phyloP scores from a whole-genome alignment of 1,140 invertebrate species.

The Helicoverpa armigera region DNA sequence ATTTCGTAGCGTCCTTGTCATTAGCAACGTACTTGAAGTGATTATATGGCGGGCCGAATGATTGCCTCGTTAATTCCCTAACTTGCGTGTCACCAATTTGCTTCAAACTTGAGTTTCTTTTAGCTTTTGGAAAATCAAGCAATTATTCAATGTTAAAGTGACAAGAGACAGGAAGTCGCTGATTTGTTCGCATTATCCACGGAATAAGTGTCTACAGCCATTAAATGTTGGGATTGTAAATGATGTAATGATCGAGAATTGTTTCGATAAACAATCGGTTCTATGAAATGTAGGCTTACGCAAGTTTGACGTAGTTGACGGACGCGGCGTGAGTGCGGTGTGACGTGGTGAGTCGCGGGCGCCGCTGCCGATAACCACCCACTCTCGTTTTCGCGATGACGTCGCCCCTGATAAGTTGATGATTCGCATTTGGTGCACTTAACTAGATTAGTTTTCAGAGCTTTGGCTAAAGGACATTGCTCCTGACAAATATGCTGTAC shows the following conservation, averaged over 20 bases:
- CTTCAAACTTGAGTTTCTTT: conserved; percentile 1
- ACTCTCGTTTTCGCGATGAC: conserved; percentile 69
- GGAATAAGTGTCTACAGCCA: background rate
- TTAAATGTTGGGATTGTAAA: conserved; percentile 41
- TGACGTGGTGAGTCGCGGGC: conserved; percentile 57
- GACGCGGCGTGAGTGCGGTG: conserved; percentile 38
- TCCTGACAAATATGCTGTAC: background rate
- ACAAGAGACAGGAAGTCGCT: conserved; percentile 23
- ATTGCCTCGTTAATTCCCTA: conserved; percentile 48
- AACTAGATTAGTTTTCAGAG: conserved; percentile 35
- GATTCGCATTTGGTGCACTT: conserved; percentile 41
- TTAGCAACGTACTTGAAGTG: conserved; percentile 60
- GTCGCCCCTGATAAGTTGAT: conserved; percentile 65
- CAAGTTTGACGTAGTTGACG: conserved; percentile 52
- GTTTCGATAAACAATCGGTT: conserved; percentile 55
- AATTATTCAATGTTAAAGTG: conserved; percentile 15
- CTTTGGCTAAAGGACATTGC: conserved; percentile 9
- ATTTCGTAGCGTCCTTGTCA: conserved; percentile 63
- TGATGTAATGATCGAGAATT: conserved; percentile 52
- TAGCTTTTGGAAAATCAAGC: conserved; percentile 2
- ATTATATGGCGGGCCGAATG: conserved; percentile 52
- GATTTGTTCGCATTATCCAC: conserved; percentile 28
- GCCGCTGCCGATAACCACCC: conserved; percentile 58
- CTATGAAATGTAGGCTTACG: conserved; percentile 53
- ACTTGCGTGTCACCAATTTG: conserved; percentile 31